Conservation (phyloP, 1,140 invertebrate genomes). For the Drosophila erecta region DNA sequence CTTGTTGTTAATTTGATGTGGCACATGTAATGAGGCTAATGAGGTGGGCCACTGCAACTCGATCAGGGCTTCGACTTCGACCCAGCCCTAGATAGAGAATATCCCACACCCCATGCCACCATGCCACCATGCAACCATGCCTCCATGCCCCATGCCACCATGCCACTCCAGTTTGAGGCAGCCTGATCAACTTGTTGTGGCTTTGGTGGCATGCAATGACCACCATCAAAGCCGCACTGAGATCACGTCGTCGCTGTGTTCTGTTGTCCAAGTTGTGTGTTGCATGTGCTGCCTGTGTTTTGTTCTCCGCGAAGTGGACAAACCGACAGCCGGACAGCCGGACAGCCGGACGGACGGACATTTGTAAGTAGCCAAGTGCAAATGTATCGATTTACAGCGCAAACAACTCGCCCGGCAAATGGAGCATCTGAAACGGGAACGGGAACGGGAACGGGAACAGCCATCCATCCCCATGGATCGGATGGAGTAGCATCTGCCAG, state of each 20-base stretch:
- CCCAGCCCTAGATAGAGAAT: conserved; percentile 37
- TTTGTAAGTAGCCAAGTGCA: conserved; percentile 67
- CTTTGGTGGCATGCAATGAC: conserved; percentile 69
- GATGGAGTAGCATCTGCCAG: conserved; percentile 15
- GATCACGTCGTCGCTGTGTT: conserved; percentile 64
- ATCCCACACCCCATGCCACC: not conserved
- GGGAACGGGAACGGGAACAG: conserved; percentile 20
- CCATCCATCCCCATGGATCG: conserved; percentile 14
- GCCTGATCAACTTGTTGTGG: conserved; percentile 36
- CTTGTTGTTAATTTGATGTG: conserved; percentile 68
- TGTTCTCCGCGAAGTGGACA: not conserved
- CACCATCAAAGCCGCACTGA: conserved; percentile 73
- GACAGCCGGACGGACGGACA: conserved; percentile 16
- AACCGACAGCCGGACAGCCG: not conserved
- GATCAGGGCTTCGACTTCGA: conserved; percentile 28
- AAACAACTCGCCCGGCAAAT: conserved; percentile 76
- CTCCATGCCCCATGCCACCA: not conserved
- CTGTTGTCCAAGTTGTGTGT: conserved; percentile 40
- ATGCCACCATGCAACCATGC: not conserved
- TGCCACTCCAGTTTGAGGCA: not conserved
- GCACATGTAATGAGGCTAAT: conserved; percentile 71
- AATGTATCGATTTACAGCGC: conserved; percentile 81
- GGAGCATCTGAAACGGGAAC: conserved; percentile 32
- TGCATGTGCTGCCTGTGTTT: conserved; percentile 6
- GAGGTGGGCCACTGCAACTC: conserved; percentile 44